Evolutionary conservation across 2,797 vertebrate genomes (phyloP).

Genomic region (Amazonetta brasiliensis): DNA sequence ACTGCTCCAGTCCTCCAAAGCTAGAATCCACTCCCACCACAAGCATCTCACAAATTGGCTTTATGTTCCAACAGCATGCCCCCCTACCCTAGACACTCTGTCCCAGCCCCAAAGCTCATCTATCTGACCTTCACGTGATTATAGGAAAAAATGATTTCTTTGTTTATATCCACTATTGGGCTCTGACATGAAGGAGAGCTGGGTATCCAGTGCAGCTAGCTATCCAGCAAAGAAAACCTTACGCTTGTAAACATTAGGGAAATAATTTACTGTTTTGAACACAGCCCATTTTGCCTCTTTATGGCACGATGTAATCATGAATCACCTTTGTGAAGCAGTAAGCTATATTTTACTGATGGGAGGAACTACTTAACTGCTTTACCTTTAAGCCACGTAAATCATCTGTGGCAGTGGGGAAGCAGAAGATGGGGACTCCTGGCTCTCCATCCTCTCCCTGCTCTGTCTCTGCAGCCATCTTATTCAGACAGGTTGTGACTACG

Average conservation of each 20-base stretch:
- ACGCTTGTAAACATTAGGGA: rapidly evolving
- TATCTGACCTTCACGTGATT: neutral
- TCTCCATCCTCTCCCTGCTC: neutral
- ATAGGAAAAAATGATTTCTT: neutral
- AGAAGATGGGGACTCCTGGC: neutral
- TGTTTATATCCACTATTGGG: neutral
- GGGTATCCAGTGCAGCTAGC: neutral
- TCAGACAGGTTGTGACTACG: neutral
- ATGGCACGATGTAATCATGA: rapidly evolving
- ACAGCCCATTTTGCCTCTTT: neutral
- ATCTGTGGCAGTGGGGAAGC: neutral
- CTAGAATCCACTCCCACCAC: neutral
- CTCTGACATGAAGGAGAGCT: neutral
- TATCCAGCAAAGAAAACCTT: neutral
- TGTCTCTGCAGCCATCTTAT: constrained; percentile 38
- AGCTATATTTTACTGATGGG: neutral
- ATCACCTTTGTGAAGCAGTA: neutral
- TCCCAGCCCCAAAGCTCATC: neutral
- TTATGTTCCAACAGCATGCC: neutral
- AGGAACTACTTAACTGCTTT: neutral
- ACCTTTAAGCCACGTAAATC: neutral
- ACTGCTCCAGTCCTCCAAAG: neutral
- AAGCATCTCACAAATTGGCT: neutral
- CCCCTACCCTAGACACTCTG: rapidly evolving
- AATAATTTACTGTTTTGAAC: neutral